Conservation (phyloP, 2,888 invertebrate genomes). For the Prosopocoilus inquinatus region DNA sequence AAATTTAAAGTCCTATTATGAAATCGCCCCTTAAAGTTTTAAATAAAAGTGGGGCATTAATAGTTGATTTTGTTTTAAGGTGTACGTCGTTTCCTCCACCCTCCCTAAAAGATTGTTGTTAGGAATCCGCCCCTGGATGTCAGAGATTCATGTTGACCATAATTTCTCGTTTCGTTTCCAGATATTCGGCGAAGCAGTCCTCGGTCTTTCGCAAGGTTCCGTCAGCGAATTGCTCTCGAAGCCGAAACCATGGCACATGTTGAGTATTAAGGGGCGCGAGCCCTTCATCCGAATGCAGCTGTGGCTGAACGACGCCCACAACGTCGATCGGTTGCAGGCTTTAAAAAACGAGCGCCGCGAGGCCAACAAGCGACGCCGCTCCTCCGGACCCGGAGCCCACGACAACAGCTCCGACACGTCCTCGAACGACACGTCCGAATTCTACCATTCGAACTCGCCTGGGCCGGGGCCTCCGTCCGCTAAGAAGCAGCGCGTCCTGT, state of each 20-base stretch:
- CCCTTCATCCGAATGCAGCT: slow-evolving; percentile 95
- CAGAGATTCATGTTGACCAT: too few species aligned
- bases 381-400: slow-evolving; percentile 76
- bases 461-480: slow-evolving; percentile 84
- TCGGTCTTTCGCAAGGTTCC: slow-evolving; percentile 94
- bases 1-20: too few species aligned
- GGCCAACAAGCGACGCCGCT: slow-evolving; percentile 85
- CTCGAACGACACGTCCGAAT: slow-evolving; percentile 85
- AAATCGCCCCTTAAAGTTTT: too few species aligned
- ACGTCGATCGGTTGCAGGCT: slow-evolving; percentile 88
- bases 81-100: too few species aligned
- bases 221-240: slow-evolving; percentile 96
- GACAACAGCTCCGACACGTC: slow-evolving; percentile 87
- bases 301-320: slow-evolving; percentile 94
- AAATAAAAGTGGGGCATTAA: too few species aligned
- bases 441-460: slow-evolving; percentile 81
- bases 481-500: slow-evolving; percentile 92
- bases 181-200: slow-evolving; percentile 96
- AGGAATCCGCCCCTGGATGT: too few species aligned
- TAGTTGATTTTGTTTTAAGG: too few species aligned
- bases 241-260: slow-evolving; percentile 99
- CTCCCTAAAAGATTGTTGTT: too few species aligned
- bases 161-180: slow-evolving; percentile 45
- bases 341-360: slow-evolving; percentile 88
- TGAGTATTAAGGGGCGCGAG: slow-evolving; percentile 96